Percentiles rank a stretch among this genome's conserved stretches.
phyloP scores from a whole-genome alignment of 1,140 invertebrate genomes.

The Melipona quadrifasciata region DNA sequence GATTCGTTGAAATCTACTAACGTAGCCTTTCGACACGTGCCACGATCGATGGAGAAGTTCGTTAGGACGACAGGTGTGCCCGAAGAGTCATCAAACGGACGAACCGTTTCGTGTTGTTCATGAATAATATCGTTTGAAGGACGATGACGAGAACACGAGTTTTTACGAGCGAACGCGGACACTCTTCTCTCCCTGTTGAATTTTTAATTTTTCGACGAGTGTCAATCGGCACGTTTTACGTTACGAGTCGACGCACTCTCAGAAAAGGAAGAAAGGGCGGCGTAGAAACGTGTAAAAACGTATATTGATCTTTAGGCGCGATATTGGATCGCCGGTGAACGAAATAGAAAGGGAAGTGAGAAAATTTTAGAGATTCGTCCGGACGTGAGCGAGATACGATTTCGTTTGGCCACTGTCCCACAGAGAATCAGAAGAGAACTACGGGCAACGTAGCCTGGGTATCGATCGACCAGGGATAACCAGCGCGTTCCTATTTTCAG shows the following conservation, averaged over 20 bases:
- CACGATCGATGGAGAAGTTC: constrained; percentile 20
- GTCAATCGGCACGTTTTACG: not conserved
- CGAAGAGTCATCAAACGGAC: not conserved
- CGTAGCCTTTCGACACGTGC: not conserved
- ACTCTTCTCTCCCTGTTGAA: no score
- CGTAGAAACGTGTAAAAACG: not conserved
- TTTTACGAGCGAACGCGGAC: not conserved
- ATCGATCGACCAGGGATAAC: constrained; percentile 65
- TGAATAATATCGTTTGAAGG: no score
- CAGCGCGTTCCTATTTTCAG: constrained; percentile 69
- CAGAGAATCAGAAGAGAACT: not conserved
- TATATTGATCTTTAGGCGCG: not conserved
- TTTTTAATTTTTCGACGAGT: not conserved
- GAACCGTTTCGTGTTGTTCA: not conserved
- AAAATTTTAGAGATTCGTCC: not conserved
- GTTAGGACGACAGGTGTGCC: constrained; percentile 17
- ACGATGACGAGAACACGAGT: not conserved
- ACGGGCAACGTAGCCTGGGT: constrained; percentile 47
- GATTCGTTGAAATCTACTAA: not conserved
- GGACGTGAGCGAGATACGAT: not conserved
- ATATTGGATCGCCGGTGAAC: not conserved
- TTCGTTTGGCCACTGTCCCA: constrained; percentile 38
- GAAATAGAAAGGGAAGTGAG: no score
- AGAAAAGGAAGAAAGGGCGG: not conserved
- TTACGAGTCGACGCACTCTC: not conserved